A percentile compares a stretch with the other conserved stretches of the same genome.
Evolutionary conservation across 2,797 vertebrate genomes (phyloP).

Genomic region (Danio kyathit): DNA sequence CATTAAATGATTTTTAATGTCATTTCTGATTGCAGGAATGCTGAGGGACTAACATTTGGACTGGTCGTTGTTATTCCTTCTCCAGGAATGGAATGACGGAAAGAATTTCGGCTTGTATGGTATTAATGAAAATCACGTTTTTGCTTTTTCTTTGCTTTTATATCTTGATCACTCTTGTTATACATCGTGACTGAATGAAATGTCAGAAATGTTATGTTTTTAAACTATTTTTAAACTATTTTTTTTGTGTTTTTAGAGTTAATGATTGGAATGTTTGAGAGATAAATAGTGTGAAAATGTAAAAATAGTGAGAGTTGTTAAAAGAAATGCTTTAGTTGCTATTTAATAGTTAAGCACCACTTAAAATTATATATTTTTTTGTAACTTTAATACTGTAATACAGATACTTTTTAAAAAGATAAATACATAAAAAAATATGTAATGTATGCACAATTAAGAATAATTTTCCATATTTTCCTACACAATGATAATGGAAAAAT

Average conservation of each 20-base stretch:
- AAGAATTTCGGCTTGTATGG: conserved; percentile 16
- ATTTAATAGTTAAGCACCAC: no score
- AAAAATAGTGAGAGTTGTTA: no score
- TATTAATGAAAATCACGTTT: neutral
- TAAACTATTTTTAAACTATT: no score
- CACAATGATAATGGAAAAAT: no score
- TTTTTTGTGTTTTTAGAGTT: neutral
- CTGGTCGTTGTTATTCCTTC: neutral
- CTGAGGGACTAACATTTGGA: neutral
- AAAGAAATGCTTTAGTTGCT: no score
- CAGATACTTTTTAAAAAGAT: no score
- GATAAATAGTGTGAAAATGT: neutral
- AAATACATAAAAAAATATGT: no score
- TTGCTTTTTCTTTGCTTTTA: neutral
- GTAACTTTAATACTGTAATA: no score
- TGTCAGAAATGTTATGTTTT: neutral
- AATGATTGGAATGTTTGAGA: neutral
- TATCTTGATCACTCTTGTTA: neutral
- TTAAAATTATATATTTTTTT: no score
- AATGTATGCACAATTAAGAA: no score
- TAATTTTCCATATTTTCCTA: no score
- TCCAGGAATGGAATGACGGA: neutral
- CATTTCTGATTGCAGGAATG: conserved; percentile 25
- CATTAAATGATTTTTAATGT: neutral
- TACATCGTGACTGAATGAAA: neutral